Conservation (phyloP, 2,888 invertebrate genomes). For the Apamea sordens region DNA sequence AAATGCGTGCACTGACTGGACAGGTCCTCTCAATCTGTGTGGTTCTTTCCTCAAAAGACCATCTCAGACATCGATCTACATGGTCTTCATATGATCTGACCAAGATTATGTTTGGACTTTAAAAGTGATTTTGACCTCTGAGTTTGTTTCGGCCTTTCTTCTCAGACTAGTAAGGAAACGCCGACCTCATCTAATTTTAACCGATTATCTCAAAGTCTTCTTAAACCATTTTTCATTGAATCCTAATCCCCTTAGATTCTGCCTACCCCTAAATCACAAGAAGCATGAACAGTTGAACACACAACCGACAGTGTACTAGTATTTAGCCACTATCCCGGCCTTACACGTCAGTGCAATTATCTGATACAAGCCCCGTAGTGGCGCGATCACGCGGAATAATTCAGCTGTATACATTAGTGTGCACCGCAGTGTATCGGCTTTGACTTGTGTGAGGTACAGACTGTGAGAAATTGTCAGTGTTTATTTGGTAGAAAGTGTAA, state of each 20-base stretch:
- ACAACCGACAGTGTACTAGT: slow-evolving; percentile 17
- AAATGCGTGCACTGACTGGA: too few relatives aligned
- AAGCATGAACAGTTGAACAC: slow-evolving; percentile 2
- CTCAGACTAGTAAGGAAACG: too few relatives aligned
- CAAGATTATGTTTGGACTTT: too few relatives aligned
- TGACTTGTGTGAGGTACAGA: slow-evolving; percentile 32
- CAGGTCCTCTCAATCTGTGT: too few relatives aligned
- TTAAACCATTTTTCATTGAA: neutral
- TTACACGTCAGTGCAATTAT: slow-evolving; percentile 67
- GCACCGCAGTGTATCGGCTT: slow-evolving; percentile 43
- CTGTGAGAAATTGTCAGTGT: neutral
- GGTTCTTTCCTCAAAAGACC: too few relatives aligned
- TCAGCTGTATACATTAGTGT: slow-evolving; percentile 44
- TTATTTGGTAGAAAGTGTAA: neutral
- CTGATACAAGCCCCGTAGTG: slow-evolving; percentile 54
- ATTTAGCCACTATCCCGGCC: slow-evolving; percentile 19
- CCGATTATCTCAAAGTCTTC: neutral
- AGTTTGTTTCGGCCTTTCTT: too few relatives aligned
- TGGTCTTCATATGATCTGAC: too few relatives aligned
- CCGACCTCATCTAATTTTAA: too few relatives aligned
- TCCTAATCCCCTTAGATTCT: neutral
- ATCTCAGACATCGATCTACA: too few relatives aligned
- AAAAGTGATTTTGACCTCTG: too few relatives aligned
- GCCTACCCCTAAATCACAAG: slow-evolving; percentile 14
- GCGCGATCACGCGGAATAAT: slow-evolving; percentile 55